phyloP scores from a whole-genome alignment of 2,113 vertebrate species.

The Podarcis muralis region DNA sequence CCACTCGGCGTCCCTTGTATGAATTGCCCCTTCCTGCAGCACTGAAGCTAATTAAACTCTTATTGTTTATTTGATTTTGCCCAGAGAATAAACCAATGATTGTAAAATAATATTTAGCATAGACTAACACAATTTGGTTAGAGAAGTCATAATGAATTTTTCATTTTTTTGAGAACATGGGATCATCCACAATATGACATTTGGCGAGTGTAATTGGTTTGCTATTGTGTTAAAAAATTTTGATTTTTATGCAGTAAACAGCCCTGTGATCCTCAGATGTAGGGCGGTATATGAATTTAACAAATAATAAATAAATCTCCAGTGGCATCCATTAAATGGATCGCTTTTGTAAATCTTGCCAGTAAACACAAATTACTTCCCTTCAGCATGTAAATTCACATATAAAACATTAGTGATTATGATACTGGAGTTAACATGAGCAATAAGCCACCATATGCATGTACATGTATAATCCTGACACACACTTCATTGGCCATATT shows the following conservation, averaged over 20 bases:
- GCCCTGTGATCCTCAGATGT: too few relatives aligned
- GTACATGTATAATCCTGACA: conserved; percentile 28
- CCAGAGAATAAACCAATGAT: conserved; percentile 57
- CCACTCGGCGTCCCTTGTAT: accelerated
- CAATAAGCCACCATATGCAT: conserved; percentile 61
- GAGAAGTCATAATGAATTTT: conserved; percentile 44
- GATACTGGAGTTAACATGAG: conserved; percentile 70
- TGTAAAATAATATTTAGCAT: conserved; percentile 65
- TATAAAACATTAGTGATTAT: conserved; percentile 71
- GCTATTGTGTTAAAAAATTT: too few relatives aligned
- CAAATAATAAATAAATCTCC: conserved; percentile 33
- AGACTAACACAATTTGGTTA: conserved; percentile 38
- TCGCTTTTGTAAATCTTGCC: conserved; percentile 66
- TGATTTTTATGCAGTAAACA: too few relatives aligned
- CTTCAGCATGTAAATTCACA: conserved; percentile 64
- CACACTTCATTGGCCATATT: not conserved
- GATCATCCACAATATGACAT: conserved; percentile 66
- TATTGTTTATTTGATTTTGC: conserved; percentile 2
- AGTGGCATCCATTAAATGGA: conserved; percentile 74
- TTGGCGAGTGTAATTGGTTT: conserved; percentile 67
- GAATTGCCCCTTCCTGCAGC: not conserved
- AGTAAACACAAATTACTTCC: conserved; percentile 74
- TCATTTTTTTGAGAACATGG: conserved; percentile 65
- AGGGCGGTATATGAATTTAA: too few relatives aligned
- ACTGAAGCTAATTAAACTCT: not conserved